phyloP scores from a whole-genome alignment of 2,113 vertebrate genomes.

The Pseudonaja textilis region DNA sequence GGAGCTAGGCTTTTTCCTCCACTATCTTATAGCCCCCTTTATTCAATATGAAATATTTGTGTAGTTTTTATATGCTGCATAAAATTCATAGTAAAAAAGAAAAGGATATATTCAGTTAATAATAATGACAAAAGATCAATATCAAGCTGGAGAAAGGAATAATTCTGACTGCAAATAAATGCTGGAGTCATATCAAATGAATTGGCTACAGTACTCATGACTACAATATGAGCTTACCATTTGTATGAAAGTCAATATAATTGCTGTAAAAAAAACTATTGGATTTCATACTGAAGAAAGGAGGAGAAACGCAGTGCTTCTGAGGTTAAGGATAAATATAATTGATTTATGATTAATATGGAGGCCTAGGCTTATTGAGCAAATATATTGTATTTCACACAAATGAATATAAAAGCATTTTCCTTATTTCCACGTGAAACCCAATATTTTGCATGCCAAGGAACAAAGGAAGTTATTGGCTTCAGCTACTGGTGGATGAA shows the following conservation, averaged over 20 bases:
- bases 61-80: constrained; percentile 42
- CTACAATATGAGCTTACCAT: constrained; percentile 45
- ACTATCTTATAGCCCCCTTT: constrained; percentile 19
- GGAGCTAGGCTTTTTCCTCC: constrained; percentile 8
- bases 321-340: constrained; percentile 59
- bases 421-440: constrained; percentile 59
- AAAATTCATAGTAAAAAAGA: constrained; percentile 47
- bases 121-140: constrained; percentile 44
- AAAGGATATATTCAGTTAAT: constrained; percentile 49
- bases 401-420: constrained; percentile 63
- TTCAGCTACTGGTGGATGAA: constrained; percentile 32
- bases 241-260: constrained; percentile 55
- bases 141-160: constrained; percentile 36
- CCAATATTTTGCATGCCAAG: constrained; percentile 44
- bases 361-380: constrained; percentile 59
- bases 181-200: constrained; percentile 54
- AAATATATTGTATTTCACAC: constrained; percentile 66
- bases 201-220: constrained; percentile 44
- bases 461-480: not conserved
- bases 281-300: constrained; percentile 64
- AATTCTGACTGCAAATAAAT: constrained; percentile 50
- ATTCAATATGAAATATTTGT: constrained; percentile 43
- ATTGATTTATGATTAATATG: constrained; percentile 71
- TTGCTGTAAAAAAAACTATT: constrained; percentile 60
- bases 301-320: constrained; percentile 58